Percentiles rank a stretch among this genome's conserved stretches.
These are phyloP conservation scores for Acleris laterana DNA, from an alignment of 2,888 invertebrate species.

Conservation along the genomic window DNA sequence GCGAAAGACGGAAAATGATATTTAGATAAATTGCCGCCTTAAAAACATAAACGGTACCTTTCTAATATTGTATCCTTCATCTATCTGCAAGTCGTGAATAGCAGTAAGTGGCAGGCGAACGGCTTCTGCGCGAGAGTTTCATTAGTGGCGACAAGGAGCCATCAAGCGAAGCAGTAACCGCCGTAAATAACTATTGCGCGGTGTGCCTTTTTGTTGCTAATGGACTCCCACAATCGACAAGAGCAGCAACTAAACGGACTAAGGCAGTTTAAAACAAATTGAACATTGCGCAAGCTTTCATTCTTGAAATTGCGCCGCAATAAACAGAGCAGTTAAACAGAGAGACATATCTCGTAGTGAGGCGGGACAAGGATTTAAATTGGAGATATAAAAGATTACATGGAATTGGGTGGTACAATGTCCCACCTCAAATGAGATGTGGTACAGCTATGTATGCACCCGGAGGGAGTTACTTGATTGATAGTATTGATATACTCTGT, in stretches of 20 bases:
- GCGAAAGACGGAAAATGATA: too few relatives aligned
- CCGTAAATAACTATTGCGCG: constrained; percentile 53
- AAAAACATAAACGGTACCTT: neutral
- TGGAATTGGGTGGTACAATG: neutral
- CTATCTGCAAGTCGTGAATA: constrained; percentile 48
- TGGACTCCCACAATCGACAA: constrained; percentile 46
- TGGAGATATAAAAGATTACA: too few relatives aligned
- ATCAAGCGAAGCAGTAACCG: constrained; percentile 49
- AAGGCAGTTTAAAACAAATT: constrained; percentile 43
- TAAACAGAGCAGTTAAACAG: constrained; percentile 34
- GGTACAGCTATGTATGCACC: too few relatives aligned
- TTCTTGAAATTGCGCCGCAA: constrained; percentile 39
- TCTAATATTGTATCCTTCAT: constrained; percentile 42
- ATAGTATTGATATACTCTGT: too few relatives aligned
- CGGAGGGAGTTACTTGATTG: too few relatives aligned
- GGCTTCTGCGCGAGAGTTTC: constrained; percentile 49
- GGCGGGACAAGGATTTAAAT: neutral
- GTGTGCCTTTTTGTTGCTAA: constrained; percentile 54
- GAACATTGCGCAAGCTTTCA: constrained; percentile 40
- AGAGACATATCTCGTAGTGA: neutral
- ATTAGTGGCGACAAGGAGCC: constrained; percentile 57
- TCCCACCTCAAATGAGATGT: too few relatives aligned
- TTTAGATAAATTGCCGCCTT: too few relatives aligned
- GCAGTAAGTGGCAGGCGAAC: constrained; percentile 33
- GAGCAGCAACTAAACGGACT: constrained; percentile 13